Conservation (phyloP, 35 echinoderm and acorn worm genomes). For the Apostichopus parvimensis region DNA sequence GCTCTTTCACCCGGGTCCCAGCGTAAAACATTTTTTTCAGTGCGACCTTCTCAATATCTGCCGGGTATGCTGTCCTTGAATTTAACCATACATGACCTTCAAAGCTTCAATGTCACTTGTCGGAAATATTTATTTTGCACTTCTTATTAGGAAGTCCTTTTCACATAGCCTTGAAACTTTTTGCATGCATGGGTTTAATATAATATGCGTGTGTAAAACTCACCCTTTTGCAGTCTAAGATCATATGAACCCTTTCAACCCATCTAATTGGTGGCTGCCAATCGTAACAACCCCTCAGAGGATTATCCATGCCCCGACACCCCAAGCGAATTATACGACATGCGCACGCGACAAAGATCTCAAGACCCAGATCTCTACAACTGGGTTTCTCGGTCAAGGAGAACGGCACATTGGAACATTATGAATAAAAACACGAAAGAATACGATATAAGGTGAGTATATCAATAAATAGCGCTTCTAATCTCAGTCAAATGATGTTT, state of each 20-base stretch:
- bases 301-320: slow-evolving; percentile 39
- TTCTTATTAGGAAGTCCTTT: not conserved
- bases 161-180: not conserved
- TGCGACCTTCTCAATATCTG: too few relatives aligned
- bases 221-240: not conserved
- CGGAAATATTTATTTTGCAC: slow-evolving; percentile 23
- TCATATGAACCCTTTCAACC: slow-evolving; percentile 39
- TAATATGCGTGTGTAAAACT: not conserved
- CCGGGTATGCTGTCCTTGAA: not conserved
- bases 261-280: slow-evolving; percentile 47
- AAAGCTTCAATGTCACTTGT: slow-evolving; percentile 6
- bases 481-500: not conserved
- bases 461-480: not conserved
- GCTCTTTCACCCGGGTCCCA: too few relatives aligned
- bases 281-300: slow-evolving; percentile 44
- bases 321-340: slow-evolving; percentile 43
- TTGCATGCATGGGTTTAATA: not conserved
- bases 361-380: not conserved
- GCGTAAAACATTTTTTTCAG: too few relatives aligned
- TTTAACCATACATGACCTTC: not conserved
- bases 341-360: slow-evolving; percentile 20
- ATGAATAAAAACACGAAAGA: not conserved
- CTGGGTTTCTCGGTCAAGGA: slow-evolving; percentile 33
- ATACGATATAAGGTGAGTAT: not conserved
- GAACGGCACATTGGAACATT: slow-evolving; percentile 1